Conservation (phyloP, 2,113 vertebrate species). For the Gulo gulo region DNA sequence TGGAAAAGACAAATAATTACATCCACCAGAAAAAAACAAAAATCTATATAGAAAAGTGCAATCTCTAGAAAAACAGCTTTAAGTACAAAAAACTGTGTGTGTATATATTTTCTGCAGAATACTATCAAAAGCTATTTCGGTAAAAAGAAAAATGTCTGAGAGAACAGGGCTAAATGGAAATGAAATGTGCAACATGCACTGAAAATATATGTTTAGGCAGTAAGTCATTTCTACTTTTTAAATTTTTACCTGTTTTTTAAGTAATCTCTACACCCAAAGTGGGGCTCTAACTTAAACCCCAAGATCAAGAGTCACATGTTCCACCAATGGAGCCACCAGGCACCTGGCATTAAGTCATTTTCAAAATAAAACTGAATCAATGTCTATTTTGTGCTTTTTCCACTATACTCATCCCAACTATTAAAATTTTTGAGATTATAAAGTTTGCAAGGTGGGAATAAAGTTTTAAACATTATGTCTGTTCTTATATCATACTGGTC, state of each 20-base stretch:
- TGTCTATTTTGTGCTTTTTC: background rate
- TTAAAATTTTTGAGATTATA: constrained; percentile 10
- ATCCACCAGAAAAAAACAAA: constrained; percentile 6
- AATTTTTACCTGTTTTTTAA: background rate
- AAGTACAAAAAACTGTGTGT: constrained; percentile 17
- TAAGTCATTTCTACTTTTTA: background rate
- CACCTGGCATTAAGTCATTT: background rate
- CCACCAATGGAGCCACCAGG: background rate
- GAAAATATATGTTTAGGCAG: constrained; percentile 18
- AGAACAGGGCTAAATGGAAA: background rate
- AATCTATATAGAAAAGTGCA: background rate
- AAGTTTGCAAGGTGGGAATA: background rate
- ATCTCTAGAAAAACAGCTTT: background rate
- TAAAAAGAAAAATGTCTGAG: constrained; percentile 40
- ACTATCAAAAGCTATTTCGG: constrained; percentile 24
- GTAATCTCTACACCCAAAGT: background rate
- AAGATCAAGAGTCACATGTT: background rate
- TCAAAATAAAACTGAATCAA: constrained; percentile 37
- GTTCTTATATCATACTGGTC: background rate
- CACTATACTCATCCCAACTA: constrained; percentile 19
- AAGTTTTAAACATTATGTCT: constrained; percentile 17
- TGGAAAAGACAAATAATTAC: constrained; percentile 7
- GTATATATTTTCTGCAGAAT: constrained; percentile 13
- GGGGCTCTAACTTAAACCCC: no score
- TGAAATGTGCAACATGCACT: background rate